Evolutionary conservation across 1,140 invertebrate species (phyloP), one percentile per base, ranked within the genome.

Genomic region (Drosophila elegans): DNA sequence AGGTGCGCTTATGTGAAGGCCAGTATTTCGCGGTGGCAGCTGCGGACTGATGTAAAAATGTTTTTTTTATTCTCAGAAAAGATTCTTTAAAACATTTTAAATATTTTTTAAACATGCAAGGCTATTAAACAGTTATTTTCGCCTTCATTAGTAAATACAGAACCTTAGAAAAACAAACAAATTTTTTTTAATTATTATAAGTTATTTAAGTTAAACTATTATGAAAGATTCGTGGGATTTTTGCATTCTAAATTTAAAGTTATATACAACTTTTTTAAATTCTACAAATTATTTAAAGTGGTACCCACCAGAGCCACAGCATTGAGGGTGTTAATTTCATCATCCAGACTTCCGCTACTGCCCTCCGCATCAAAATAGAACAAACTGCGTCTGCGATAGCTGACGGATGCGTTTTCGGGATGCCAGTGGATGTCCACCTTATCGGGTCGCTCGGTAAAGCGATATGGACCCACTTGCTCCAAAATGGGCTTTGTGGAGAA

Each of bases 281-380:
- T 5, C 12, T 41, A n/a, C 3, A 6, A 13, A n/a, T n/a, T 41
- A 1, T 41, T n/a, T n/a, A 1, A 41, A n/a, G 16, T 6, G 4
- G 4, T 72, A 93, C 95, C 95, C 89, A 98, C 97, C 92, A 97
- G 93, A 34, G 96, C 95, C 7, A 98, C 95, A 6, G 95, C 94
- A 92, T 99, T 98, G 3, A 98, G 91, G 3, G 96, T 97, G 0
- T 94, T 95, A 57, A 98, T 94, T 3, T 94, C 93, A 83, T 98
- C 97, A 36, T 94, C 93, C 11, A 98, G 93, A 10, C 93, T 94
- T 1, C 97, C 97, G 51, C 95, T 95, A 73, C 97, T 98, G 61
- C 93, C 93, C 6, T 94, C 93, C 46, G 92, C 93, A 67, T 96
- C 95, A 83, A 97, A 99, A 74, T 94, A 94, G 95, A 96, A 99